Evolutionary conservation across 2,888 invertebrate genomes (phyloP).

Genomic region (Drosophila melanosoma): DNA sequence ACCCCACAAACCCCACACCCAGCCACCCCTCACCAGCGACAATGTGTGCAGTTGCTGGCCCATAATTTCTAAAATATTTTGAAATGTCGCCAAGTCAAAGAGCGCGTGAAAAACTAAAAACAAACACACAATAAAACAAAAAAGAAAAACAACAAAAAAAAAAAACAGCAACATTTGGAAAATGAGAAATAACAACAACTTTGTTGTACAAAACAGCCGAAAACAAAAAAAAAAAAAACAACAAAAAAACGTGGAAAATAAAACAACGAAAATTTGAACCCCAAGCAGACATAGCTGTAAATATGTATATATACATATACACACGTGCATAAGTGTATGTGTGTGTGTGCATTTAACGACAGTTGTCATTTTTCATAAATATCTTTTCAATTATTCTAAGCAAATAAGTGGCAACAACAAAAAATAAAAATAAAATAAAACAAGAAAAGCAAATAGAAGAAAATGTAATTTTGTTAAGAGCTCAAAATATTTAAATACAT

Average conservation of each 20-base stretch:
- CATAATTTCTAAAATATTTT: slow-evolving; percentile 73
- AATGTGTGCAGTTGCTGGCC: slow-evolving; percentile 63
- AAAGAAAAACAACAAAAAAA: neutral
- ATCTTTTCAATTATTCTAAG: slow-evolving; percentile 42
- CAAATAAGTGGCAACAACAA: neutral
- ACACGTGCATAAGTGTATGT: neutral
- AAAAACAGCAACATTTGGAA: slow-evolving; percentile 26
- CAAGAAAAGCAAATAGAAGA: neutral
- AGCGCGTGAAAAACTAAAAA: slow-evolving; percentile 46
- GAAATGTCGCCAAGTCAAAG: slow-evolving; percentile 77
- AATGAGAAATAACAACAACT: slow-evolving; percentile 33
- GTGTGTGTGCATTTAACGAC: slow-evolving; percentile 39
- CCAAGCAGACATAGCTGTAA: slow-evolving; percentile 33
- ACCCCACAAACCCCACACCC: neutral
- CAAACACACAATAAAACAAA: slow-evolving; percentile 4
- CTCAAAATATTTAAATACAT: neutral
- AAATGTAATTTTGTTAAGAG: neutral
- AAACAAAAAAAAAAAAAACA: slow-evolving; percentile 25
- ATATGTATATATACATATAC: neutral
- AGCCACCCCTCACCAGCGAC: neutral
- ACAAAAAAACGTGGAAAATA: slow-evolving; percentile 20
- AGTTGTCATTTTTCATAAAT: slow-evolving; percentile 76
- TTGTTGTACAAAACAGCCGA: slow-evolving; percentile 33
- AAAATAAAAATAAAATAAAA: neutral
- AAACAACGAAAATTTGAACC: neutral